Conservation (phyloP, 2,888 invertebrate genomes). For the Pseudococcus viburni region DNA sequence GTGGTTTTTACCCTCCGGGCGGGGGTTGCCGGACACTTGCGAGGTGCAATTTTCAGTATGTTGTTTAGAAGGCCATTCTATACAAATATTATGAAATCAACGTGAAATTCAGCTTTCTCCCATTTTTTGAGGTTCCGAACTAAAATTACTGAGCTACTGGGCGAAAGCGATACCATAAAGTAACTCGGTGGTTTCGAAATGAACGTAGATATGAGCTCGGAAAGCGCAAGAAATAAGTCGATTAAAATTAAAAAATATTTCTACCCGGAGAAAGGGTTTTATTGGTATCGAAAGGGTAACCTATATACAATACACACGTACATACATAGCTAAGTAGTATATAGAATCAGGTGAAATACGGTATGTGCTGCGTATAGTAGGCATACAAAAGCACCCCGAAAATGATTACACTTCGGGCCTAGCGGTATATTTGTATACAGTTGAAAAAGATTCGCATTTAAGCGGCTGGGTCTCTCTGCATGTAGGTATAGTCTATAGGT, state of each 20-base stretch:
- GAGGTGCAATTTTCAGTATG: too few species aligned
- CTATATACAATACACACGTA: not conserved
- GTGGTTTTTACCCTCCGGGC: too few species aligned
- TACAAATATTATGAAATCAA: too few species aligned
- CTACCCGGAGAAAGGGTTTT: not conserved
- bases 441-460: conserved; percentile 46
- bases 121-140: too few species aligned
- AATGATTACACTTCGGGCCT: conserved; percentile 43
- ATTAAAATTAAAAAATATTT: conserved; percentile 38
- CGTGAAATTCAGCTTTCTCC: too few species aligned
- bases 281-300: conserved; percentile 42
- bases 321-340: not conserved
- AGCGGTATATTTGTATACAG: not conserved
- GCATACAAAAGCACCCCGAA: conserved; percentile 26
- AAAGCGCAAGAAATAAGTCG: not conserved
- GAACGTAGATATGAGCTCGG: not conserved
- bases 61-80: too few species aligned
- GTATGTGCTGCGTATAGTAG: not conserved
- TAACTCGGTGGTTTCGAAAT: not conserved
- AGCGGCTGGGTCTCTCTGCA: not conserved
- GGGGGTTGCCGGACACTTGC: too few species aligned
- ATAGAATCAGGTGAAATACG: conserved; percentile 20
- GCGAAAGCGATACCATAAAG: not conserved
- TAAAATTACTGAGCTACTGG: too few species aligned
- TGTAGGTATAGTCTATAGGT: not conserved